Evolutionary conservation across 2,888 invertebrate species (phyloP).

Genomic region (Nomada lathburiana): DNA sequence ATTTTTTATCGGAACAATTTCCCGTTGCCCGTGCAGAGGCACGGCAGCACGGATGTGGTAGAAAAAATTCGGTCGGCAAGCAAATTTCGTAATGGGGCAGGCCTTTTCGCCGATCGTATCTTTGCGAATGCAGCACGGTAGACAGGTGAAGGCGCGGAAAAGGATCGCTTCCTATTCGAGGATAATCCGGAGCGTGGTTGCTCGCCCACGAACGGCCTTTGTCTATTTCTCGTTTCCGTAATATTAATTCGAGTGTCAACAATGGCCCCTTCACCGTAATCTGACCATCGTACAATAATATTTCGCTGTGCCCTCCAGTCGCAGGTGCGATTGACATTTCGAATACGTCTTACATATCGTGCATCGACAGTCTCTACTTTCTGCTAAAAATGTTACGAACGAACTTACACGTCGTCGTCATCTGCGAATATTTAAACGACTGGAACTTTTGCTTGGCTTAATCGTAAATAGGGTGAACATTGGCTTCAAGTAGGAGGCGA

Average conservation of each 20-base stretch:
- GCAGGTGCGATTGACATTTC: background rate
- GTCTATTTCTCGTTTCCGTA: background rate
- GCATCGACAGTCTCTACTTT: background rate
- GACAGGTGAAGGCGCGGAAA: slow-evolving; percentile 44
- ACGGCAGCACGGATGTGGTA: slow-evolving; percentile 12
- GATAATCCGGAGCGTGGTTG: slow-evolving; percentile 41
- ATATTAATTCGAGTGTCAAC: slow-evolving; percentile 1
- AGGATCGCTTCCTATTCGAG: slow-evolving; percentile 52
- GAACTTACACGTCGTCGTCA: background rate
- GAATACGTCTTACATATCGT: too few relatives aligned
- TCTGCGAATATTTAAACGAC: slow-evolving; percentile 15
- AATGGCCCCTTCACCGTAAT: slow-evolving; percentile 2
- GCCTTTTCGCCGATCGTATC: slow-evolving; percentile 56
- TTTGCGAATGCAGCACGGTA: slow-evolving; percentile 33
- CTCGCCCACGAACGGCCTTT: slow-evolving; percentile 42
- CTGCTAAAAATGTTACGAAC: background rate
- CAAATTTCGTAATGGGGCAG: slow-evolving; percentile 48
- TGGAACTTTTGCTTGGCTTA: too few relatives aligned
- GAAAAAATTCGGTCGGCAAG: slow-evolving; percentile 38
- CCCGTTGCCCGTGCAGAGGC: slow-evolving; percentile 8
- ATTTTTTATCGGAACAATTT: slow-evolving; percentile 57
- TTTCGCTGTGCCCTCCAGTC: background rate
- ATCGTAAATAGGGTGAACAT: slow-evolving; percentile 5
- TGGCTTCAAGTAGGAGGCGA: slow-evolving; percentile 20
- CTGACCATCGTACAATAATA: slow-evolving; percentile 33